A percentile compares a stretch with the other conserved stretches of the same genome.
Conservation (phyloP, 2,888 invertebrate species). For the Oligia strigilis region DNA sequence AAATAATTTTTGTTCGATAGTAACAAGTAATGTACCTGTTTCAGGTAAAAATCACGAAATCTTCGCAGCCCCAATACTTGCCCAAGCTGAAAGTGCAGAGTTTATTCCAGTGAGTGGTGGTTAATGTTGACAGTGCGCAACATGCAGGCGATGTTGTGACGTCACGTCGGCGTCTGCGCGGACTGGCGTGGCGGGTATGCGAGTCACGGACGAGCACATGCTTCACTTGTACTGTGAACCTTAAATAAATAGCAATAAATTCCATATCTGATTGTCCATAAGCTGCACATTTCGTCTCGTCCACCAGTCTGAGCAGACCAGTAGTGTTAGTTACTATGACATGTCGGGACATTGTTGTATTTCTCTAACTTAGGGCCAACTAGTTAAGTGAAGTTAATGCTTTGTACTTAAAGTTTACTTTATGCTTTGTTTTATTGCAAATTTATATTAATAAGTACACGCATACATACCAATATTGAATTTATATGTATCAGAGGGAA, state of each 20-base stretch:
- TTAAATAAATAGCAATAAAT: constrained; percentile 24
- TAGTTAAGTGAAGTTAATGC: constrained; percentile 69
- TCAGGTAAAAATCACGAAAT: constrained; percentile 84
- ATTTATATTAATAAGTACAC: constrained; percentile 41
- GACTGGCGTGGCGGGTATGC: constrained; percentile 27
- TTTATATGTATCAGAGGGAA: constrained; percentile 30
- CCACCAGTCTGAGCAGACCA: constrained; percentile 39
- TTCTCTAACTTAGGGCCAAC: constrained; percentile 75
- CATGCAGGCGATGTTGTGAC: constrained; percentile 32
- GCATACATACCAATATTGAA: constrained; percentile 36
- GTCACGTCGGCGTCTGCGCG: constrained; percentile 10
- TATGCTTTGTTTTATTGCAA: constrained; percentile 57
- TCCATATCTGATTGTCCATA: constrained; percentile 15
- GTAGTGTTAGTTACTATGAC: constrained; percentile 51
- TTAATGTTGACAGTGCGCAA: constrained; percentile 15
- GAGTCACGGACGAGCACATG: not conserved
- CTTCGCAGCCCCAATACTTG: constrained; percentile 80
- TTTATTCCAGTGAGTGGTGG: constrained; percentile 83
- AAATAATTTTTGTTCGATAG: not conserved
- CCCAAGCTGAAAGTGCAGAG: constrained; percentile 87
- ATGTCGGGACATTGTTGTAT: constrained; percentile 60
- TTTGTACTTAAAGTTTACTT: constrained; percentile 66
- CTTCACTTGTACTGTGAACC: constrained; percentile 16
- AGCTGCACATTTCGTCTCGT: constrained; percentile 11
- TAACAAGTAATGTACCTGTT: constrained; percentile 59